phyloP scores from a whole-genome alignment of 2,797 vertebrate genomes.

The Cryptoblepharus egeriae region DNA sequence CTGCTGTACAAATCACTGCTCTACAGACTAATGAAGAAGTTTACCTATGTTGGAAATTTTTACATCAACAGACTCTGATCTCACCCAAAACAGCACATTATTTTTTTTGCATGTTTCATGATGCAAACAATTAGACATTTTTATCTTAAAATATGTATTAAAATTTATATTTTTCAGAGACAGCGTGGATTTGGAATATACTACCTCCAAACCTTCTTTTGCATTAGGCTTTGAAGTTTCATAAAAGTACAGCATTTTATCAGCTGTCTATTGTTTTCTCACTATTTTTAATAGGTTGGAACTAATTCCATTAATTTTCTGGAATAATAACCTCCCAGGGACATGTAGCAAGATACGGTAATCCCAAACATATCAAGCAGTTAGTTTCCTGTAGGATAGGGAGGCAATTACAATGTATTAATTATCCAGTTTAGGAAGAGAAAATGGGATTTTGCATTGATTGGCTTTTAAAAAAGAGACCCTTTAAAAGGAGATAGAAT shows the following conservation, averaged over 20 bases:
- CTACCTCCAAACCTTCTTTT: slow-evolving; percentile 4
- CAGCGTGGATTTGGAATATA: slow-evolving; percentile 6
- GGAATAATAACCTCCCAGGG: slow-evolving; percentile 73
- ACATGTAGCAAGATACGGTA: slow-evolving; percentile 57
- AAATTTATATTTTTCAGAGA: neutral
- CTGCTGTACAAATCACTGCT: too few species aligned
- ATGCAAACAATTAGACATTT: neutral
- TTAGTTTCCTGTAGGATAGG: slow-evolving; percentile 65
- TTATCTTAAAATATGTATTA: neutral
- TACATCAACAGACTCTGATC: neutral
- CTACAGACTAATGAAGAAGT: neutral
- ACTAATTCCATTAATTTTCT: slow-evolving; percentile 78
- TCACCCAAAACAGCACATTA: neutral
- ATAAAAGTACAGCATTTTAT: slow-evolving; percentile 39
- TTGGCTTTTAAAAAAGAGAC: slow-evolving; percentile 54
- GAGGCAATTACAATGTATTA: slow-evolving; percentile 71
- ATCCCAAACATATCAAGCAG: slow-evolving; percentile 63
- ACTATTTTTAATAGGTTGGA: slow-evolving; percentile 64
- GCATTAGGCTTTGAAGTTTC: neutral
- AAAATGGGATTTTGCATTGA: slow-evolving; percentile 2
- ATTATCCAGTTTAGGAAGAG: slow-evolving; percentile 48
- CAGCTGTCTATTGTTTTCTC: slow-evolving; percentile 61
- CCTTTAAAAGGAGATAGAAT: slow-evolving; percentile 26
- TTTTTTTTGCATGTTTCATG: neutral
- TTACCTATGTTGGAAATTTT: neutral